Conservation (phyloP, 2,888 invertebrate species). For the Vesta saturnalis region DNA sequence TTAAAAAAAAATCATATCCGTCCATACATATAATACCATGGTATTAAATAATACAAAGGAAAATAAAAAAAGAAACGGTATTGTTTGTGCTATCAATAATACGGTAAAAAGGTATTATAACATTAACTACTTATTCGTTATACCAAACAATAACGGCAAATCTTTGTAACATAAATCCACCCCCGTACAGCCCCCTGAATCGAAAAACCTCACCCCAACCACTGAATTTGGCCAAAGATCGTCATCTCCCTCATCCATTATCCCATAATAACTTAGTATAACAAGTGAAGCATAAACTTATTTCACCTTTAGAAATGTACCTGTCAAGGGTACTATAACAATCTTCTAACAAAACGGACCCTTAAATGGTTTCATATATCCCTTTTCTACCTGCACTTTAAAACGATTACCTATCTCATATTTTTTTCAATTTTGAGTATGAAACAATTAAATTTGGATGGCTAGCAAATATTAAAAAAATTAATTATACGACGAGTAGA, state of each 20-base stretch:
- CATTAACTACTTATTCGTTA: constrained; percentile 4
- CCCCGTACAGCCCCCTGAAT: constrained; percentile 47
- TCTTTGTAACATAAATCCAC: constrained; percentile 41
- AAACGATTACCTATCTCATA: constrained; percentile 5
- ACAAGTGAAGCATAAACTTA: constrained; percentile 59
- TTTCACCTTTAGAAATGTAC: constrained; percentile 51
- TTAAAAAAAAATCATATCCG: too few species aligned
- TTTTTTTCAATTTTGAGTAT: constrained; percentile 1
- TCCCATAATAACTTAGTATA: constrained; percentile 58
- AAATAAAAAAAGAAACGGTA: not conserved
- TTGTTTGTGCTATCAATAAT: constrained; percentile 7
- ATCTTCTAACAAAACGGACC: constrained; percentile 51
- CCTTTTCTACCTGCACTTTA: constrained; percentile 42
- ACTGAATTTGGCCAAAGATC: constrained; percentile 43
- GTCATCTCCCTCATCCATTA: constrained; percentile 54
- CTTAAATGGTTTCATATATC: constrained; percentile 54
- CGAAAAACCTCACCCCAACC: constrained; percentile 52
- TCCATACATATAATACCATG: too few species aligned
- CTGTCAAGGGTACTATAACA: constrained; percentile 56
- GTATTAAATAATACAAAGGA: not conserved
- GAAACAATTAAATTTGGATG: too few species aligned
- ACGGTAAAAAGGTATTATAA: constrained; percentile 10
- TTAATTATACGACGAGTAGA: constrained; percentile 1
- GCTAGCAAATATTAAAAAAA: constrained; percentile 2
- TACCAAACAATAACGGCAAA: constrained; percentile 18